Percentiles rank a stretch among this genome's conserved stretches.
Conservation (phyloP, 2,113 vertebrate species). For the Catharus bicknelli region DNA sequence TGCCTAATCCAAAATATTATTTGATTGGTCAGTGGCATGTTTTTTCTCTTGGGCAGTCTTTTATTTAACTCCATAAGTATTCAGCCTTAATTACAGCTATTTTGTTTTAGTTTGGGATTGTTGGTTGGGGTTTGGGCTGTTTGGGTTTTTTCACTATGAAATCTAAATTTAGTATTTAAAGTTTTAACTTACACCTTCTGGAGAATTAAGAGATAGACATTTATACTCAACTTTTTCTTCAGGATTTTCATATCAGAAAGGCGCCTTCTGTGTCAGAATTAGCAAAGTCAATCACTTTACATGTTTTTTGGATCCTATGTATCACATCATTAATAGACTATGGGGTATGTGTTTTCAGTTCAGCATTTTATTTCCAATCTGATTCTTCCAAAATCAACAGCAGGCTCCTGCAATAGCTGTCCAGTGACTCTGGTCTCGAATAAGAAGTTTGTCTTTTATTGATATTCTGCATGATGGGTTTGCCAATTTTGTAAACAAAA, state of each 20-base stretch:
- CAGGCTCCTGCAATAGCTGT: not conserved
- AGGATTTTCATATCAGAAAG: not conserved
- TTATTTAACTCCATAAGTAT: slow-evolving; percentile 1
- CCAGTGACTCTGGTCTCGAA: not conserved
- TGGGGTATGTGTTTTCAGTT: not conserved
- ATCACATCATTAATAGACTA: not conserved
- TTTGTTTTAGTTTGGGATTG: not conserved
- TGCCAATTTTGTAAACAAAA: not conserved
- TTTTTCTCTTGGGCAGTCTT: not conserved
- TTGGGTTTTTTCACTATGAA: not conserved
- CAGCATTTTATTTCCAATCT: not conserved
- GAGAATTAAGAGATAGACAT: not conserved
- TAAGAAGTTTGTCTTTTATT: not conserved
- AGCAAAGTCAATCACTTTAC: not conserved
- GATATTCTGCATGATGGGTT: not conserved
- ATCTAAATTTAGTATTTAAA: not conserved
- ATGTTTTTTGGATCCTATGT: not conserved
- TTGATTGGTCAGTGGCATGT: not conserved
- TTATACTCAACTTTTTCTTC: not conserved
- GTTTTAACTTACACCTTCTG: not conserved
- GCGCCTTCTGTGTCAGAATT: not conserved
- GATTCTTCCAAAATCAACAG: not conserved
- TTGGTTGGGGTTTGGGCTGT: not conserved
- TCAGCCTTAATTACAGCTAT: not conserved
- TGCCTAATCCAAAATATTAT: not conserved